phyloP scores from a whole-genome alignment of 37 sponge, comb jelly and placozoan species.

The Beroe forskalii region DNA sequence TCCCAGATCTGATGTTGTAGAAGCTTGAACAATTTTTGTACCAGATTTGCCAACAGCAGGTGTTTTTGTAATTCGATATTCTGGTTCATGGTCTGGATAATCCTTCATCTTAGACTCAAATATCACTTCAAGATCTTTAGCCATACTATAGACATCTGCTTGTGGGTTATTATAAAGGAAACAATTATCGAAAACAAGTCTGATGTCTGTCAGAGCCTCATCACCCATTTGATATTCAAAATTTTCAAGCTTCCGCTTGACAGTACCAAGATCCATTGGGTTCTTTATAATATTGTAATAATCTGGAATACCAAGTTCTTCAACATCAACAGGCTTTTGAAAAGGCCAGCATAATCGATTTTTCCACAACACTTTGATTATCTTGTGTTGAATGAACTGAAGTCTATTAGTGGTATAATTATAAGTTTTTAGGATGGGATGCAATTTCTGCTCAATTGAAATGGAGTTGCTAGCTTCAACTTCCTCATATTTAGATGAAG shows the following conservation, averaged over 20 bases:
- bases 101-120: conserved; percentile 57
- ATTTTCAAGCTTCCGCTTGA: conserved; percentile 87
- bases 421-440: conserved; percentile 14
- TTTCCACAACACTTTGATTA: conserved; percentile 80
- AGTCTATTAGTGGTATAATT: conserved; percentile 82
- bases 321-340: conserved; percentile 94
- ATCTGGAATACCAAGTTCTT: conserved; percentile 85
- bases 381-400: conserved; percentile 79
- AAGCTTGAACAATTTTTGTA: conserved; percentile 34
- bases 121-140: conserved; percentile 25
- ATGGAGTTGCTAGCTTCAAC: not conserved
- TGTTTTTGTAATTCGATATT: conserved; percentile 25
- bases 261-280: conserved; percentile 92
- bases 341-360: conserved; percentile 97
- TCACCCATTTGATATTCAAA: conserved; percentile 76
- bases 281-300: conserved; percentile 84
- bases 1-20: conserved; percentile 3
- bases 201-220: conserved; percentile 86
- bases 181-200: conserved; percentile 87
- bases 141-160: conserved; percentile 69
- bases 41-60: not conserved
- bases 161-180: conserved; percentile 90
- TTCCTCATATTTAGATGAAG: conserved; percentile 43
- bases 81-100: conserved; percentile 61
- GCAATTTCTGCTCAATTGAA: conserved; percentile 16